A percentile compares a stretch with the other conserved stretches of the same genome.
Evolutionary conservation across 37 sponge, comb jelly and placozoan species (phyloP).

Genomic region (Axinella damicornis): DNA sequence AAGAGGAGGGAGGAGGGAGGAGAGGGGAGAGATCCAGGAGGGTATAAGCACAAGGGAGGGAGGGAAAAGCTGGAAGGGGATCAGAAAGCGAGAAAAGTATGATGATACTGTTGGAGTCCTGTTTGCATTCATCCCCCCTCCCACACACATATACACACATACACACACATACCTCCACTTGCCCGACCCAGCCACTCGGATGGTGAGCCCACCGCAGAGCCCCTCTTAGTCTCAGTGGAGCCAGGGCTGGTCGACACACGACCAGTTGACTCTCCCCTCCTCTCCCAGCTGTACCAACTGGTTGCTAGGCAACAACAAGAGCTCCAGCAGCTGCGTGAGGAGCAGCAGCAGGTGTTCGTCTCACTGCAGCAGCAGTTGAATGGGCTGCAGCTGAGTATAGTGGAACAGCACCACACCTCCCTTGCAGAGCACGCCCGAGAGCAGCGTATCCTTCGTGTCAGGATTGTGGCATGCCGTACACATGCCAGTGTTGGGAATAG

Average conservation of each 20-base stretch:
- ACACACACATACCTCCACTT: background rate
- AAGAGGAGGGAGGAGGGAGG: background rate
- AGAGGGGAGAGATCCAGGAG: background rate
- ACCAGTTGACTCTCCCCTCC: background rate
- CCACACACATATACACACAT: background rate
- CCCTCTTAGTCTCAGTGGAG: background rate
- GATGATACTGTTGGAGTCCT: too few species aligned
- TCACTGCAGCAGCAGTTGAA: constrained; percentile 8
- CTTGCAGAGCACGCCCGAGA: constrained; percentile 29
- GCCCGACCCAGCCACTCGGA: background rate
- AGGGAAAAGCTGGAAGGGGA: too few species aligned
- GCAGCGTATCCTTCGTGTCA: constrained; percentile 52
- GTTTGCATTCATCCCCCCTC: too few species aligned
- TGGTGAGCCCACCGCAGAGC: background rate
- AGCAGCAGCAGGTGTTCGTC: constrained; percentile 4
- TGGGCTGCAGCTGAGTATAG: background rate
- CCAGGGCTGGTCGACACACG: background rate
- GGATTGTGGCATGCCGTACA: too few species aligned
- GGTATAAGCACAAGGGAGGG: too few species aligned
- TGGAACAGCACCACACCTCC: constrained; percentile 18
- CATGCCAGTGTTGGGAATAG: too few species aligned
- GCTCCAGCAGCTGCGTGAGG: constrained; percentile 35
- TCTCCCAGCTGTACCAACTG: constrained; percentile 33
- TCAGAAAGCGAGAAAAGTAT: too few species aligned
- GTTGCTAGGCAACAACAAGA: constrained; percentile 40